Base-by-base conservation (phyloP, 2,797 vertebrate genomes). In the Podargus strigoides region DNA sequence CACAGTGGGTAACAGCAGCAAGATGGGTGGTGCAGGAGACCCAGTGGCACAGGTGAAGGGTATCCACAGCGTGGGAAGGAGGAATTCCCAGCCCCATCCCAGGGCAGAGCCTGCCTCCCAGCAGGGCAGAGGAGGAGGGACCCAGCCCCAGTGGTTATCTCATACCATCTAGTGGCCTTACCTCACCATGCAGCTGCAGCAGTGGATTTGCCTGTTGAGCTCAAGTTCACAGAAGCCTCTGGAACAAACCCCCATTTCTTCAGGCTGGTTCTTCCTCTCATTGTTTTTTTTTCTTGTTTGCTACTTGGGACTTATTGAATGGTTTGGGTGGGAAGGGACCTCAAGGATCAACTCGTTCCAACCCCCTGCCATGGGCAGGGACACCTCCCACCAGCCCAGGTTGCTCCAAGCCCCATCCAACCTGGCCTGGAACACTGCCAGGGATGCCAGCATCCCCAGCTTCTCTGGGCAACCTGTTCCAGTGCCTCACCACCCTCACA, bases 151-250 rank as follows among this genome's bases (percentile, higher is more conserved):
- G 30, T 0, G 64, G 94, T 10, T 34, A 30, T 67, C 59, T 24
- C 78, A 15, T 60, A 23, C 90, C 93, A 92, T 24, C 93, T 93
- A 73, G 87, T 44, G 90, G 93, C 50, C 11, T 1, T 4, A 9
- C 55, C 41, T 41, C 14, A 36, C 44, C 72, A 8, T 21, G 85
- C 84, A 59, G 70, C 49, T 19, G 2, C 60, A 30, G 42, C 66
- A 13, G 16, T 0, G 2, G 15, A 3, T 39, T 34, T 8, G 5
- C 21, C 53, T 9, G 6, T 11, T 0, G 3, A n/a, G 41, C 39
- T 30, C 30, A 13, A 10, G 37, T 7, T 47, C 55, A 18, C 58
- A 56, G 44, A 8, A 34, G 11, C 10, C 6, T 37, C 67, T 20
- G 13, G 12, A 50, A 14, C 52, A 41, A 30, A 60, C 16, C 26